Conservation (phyloP, 2,113 vertebrate species). For the Glaucomys volans region DNA sequence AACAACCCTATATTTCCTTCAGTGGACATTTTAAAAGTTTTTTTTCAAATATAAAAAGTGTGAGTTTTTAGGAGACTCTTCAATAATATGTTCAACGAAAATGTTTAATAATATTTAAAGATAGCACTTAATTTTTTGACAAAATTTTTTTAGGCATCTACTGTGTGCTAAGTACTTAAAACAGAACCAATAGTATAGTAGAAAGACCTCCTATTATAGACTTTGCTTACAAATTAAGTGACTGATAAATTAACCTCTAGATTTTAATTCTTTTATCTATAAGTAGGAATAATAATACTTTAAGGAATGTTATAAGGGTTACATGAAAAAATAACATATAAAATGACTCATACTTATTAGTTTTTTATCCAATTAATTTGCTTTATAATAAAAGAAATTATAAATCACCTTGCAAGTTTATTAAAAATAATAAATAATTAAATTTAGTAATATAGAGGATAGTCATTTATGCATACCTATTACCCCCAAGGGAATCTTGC, state of each 20-base stretch:
- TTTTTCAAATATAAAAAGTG: not conserved
- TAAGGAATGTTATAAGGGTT: not conserved
- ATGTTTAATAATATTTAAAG: not conserved
- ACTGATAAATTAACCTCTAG: not conserved
- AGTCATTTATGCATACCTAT: conserved; percentile 90
- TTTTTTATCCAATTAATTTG: not conserved
- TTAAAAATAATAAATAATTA: not conserved
- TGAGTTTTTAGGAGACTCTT: not conserved
- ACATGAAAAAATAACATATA: not conserved
- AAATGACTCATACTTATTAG: not conserved
- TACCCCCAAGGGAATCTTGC: conserved; percentile 98
- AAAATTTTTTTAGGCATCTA: not conserved
- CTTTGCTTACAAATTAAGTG: not conserved
- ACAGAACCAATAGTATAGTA: not conserved
- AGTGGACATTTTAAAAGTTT: not conserved
- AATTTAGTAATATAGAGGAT: not conserved
- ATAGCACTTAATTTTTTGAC: conserved; percentile 11
- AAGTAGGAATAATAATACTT: not conserved
- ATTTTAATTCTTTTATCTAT: conserved; percentile 7
- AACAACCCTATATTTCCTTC: not conserved
- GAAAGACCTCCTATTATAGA: not conserved
- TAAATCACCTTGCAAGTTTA: not conserved
- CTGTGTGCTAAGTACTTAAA: not conserved
- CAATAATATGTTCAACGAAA: not conserved
- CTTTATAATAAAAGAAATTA: conserved; percentile 42